Evolutionary conservation across 2,113 vertebrate genomes (phyloP), one percentile per base, ranked within the genome.

Genomic region (Chitala chitala): DNA sequence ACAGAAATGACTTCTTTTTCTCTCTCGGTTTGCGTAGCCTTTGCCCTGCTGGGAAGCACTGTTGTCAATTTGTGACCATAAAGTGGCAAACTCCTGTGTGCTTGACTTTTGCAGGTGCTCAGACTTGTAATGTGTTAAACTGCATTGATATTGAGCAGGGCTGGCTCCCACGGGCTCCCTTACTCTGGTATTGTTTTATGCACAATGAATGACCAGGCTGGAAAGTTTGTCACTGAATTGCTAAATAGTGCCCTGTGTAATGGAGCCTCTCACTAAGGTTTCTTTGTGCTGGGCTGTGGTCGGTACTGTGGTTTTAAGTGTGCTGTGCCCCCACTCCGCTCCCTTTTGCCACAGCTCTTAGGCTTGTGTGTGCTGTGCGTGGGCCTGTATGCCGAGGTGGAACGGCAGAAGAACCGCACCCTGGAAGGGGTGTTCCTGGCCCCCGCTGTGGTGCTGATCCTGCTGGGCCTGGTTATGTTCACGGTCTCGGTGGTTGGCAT

Each of bases 381-480:
- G 22, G 94, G 94, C 42, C 87, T 93, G 59, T 96, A 96, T 0
- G 94, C 94, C 0, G 94, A 96, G 81, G 93, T 90, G 80, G 94
- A 96, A 76, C 79, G 94, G 42, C 93, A 94, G 80, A 93, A 87
- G 80, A 91, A 95, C 84, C 91, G 91, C 42, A 96, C 94, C 50
- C 82, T 96, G 82, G 92, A 94, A 86, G 94, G 93, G 2, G 86
- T 94, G 46, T 96, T 95, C 82, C 86, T 95, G 69, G 94, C 94
- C 36, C 94, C 94, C 0, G 94, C 94, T 0, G 83, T 96, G 80
- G 84, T 96, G 65, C 92, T 96, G 26, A 91, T 95, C 66, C 87
- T 96, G 72, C 86, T 95, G 81, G 94, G 94, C 24, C 75, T 91
- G 68, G 89, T 91, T 65, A 93, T 96, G 92, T 96, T 96, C 22